A percentile compares a stretch with the other conserved stretches of the same genome.
Evolutionary conservation across 2,797 vertebrate genomes (phyloP).

Genomic region (Danionella dracula): DNA sequence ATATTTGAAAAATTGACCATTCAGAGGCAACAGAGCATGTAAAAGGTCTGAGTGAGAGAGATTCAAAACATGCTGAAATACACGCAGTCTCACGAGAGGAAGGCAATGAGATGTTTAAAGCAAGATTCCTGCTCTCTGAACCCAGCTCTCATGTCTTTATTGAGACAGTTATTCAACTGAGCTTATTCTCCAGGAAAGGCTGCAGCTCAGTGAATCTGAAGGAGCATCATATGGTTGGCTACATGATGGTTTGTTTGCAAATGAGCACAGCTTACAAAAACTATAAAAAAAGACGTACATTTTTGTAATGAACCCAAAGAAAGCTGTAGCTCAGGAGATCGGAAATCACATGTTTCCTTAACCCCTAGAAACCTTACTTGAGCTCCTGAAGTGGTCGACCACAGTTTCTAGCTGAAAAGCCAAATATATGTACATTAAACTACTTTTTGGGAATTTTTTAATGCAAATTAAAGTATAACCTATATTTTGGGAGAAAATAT

Average conservation of each 20-base stretch:
- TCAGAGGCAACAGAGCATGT: conserved; percentile 44
- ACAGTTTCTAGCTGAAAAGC: too few relatives aligned
- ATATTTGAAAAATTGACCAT: conserved; percentile 65
- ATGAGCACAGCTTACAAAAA: conserved; percentile 24
- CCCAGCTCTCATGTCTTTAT: conserved; percentile 56
- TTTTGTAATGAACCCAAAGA: not conserved
- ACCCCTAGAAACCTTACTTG: too few relatives aligned
- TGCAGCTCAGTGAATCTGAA: conserved; percentile 24
- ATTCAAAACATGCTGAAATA: not conserved
- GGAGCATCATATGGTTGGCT: conserved; percentile 23
- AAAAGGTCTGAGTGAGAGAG: conserved; percentile 35
- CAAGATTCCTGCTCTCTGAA: conserved; percentile 50
- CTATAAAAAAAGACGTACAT: not conserved
- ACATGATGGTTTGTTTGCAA: conserved; percentile 14
- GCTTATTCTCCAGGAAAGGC: conserved; percentile 1
- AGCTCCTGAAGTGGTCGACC: too few relatives aligned
- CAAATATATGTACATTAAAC: too few relatives aligned
- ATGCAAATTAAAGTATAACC: too few relatives aligned
- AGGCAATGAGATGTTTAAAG: conserved; percentile 49
- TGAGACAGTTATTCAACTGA: conserved; percentile 13
- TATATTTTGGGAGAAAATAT: too few relatives aligned
- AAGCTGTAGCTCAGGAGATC: not conserved
- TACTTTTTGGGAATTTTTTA: too few relatives aligned
- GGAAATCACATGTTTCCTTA: too few relatives aligned
- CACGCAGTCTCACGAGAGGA: conserved; percentile 41